These are phyloP conservation scores for Xenotilapia longispinis DNA, from an alignment of 2,113 vertebrate genomes.

Conservation along the genomic window DNA sequence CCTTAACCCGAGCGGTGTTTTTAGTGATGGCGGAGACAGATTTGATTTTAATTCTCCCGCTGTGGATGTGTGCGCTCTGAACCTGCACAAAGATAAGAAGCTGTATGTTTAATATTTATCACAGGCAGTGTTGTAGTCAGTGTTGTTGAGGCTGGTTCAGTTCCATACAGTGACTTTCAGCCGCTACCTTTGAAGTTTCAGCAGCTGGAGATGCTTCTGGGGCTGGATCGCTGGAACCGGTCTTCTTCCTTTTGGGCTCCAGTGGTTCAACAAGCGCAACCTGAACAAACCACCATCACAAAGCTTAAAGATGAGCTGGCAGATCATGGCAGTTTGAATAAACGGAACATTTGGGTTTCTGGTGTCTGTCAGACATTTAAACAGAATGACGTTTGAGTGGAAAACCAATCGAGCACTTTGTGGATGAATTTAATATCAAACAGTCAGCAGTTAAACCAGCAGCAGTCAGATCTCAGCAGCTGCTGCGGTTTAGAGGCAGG, in stretches of 20 bases:
- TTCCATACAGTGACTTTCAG: neutral
- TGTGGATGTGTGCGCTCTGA: neutral
- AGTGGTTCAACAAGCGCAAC: rapidly evolving
- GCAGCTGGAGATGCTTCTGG: neutral
- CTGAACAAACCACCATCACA: neutral
- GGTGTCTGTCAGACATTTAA: neutral
- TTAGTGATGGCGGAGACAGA: rapidly evolving
- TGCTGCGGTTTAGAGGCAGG: neutral
- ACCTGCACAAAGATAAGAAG: neutral
- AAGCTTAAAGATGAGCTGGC: neutral
- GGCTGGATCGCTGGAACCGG: rapidly evolving
- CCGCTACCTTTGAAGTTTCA: neutral
- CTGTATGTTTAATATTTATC: neutral
- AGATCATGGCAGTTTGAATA: neutral
- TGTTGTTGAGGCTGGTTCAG: neutral
- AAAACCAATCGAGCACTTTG: neutral
- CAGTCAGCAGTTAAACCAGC: neutral
- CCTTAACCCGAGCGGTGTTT: rapidly evolving
- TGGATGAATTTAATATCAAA: neutral
- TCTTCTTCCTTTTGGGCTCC: neutral
- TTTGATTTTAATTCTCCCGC: neutral
- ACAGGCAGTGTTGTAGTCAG: neutral
- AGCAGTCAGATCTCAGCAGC: neutral
- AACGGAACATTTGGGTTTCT: neutral
- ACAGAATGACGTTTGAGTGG: neutral